Evolutionary conservation across 92 coral and sea anemone genomes (phyloP).

Genomic region (Anthopleura xanthogrammica): DNA sequence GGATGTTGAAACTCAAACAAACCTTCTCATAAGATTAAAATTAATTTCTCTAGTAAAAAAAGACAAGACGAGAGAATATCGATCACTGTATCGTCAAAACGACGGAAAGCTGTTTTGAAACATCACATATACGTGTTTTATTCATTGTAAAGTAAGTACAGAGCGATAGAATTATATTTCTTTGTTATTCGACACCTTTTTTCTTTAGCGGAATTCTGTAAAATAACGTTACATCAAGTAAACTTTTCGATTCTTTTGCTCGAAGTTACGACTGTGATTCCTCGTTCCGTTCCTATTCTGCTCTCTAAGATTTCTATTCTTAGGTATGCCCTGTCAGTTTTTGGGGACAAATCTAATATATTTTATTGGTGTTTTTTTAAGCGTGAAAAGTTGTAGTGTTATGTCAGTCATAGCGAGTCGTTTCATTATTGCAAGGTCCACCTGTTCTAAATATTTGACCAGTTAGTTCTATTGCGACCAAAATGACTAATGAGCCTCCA

Average conservation of each 20-base stretch:
- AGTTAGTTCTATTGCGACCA: conserved; percentile 33
- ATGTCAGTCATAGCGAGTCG: conserved; percentile 34
- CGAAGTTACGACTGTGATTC: neutral
- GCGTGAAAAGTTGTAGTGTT: conserved; percentile 41
- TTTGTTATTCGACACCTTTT: conserved; percentile 30
- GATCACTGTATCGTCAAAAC: conserved; percentile 29
- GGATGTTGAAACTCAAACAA: conserved; percentile 35
- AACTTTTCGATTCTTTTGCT: neutral
- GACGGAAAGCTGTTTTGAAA: conserved; percentile 16
- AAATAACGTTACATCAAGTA: conserved; percentile 35
- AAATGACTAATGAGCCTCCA: conserved; percentile 40
- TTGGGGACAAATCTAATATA: conserved; percentile 47
- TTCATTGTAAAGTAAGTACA: conserved; percentile 26
- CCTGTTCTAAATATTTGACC: conserved; percentile 47
- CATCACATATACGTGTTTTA: conserved; percentile 19
- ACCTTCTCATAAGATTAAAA: conserved; percentile 24
- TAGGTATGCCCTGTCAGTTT: conserved; percentile 23
- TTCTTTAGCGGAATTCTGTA: neutral
- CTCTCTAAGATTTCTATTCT: neutral
- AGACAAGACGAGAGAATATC: conserved; percentile 23
- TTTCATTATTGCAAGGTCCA: conserved; percentile 36
- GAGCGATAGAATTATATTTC: conserved; percentile 1
- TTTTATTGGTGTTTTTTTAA: conserved; percentile 47
- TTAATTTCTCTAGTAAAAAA: conserved; percentile 31
- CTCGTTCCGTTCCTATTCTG: neutral